phyloP scores from a whole-genome alignment of 2,888 invertebrate genomes.

The Formica aserva region DNA sequence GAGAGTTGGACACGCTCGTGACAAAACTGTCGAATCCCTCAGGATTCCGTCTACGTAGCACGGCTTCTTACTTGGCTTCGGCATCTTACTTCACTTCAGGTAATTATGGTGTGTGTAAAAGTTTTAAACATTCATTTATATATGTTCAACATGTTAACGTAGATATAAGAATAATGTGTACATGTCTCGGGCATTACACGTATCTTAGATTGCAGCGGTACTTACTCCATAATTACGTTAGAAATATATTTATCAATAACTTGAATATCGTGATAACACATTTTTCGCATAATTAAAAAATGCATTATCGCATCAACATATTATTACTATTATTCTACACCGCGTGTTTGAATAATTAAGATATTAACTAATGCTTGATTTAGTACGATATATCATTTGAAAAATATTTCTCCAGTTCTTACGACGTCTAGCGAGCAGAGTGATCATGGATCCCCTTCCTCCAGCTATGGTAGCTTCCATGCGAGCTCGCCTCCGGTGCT shows the following conservation, averaged over 20 bases:
- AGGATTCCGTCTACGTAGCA: slow-evolving; percentile 82
- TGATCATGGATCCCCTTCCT: slow-evolving; percentile 82
- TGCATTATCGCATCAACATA: neutral
- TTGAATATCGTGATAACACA: neutral
- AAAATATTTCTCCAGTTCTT: slow-evolving; percentile 72
- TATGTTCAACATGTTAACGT: slow-evolving; percentile 26
- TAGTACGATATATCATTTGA: neutral
- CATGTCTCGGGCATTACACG: neutral
- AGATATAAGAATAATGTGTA: slow-evolving; percentile 10
- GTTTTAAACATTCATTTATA: neutral
- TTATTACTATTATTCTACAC: neutral
- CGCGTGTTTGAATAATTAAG: slow-evolving; percentile 11
- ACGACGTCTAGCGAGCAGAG: slow-evolving; percentile 85
- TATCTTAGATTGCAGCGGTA: neutral
- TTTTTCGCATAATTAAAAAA: slow-evolving; percentile 9
- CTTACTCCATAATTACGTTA: neutral
- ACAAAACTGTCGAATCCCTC: slow-evolving; percentile 82
- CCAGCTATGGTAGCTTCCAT: slow-evolving; percentile 81
- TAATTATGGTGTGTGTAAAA: slow-evolving; percentile 42
- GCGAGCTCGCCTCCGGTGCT: slow-evolving; percentile 67
- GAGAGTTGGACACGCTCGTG: slow-evolving; percentile 87
- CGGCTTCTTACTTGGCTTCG: slow-evolving; percentile 83
- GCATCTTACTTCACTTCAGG: slow-evolving; percentile 81
- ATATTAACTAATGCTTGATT: neutral
- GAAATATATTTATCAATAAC: slow-evolving; percentile 1